phyloP scores from a whole-genome alignment of 2,797 vertebrate genomes.

The Tarsius wallacei region DNA sequence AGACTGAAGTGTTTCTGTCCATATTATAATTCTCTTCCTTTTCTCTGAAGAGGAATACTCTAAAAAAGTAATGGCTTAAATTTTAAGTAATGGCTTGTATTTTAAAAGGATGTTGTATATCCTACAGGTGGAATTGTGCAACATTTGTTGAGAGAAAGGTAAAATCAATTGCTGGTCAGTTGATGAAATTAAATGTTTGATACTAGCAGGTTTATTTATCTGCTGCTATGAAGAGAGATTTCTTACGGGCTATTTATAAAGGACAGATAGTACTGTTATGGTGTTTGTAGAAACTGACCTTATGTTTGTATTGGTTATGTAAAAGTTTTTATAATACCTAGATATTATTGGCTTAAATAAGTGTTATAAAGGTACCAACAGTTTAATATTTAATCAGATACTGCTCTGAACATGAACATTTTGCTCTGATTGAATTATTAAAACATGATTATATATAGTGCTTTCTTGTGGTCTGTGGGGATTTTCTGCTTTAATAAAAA shows the following conservation, averaged over 20 bases:
- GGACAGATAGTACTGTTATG: constrained; percentile 5
- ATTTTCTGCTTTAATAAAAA: constrained; percentile 66
- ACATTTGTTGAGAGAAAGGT: constrained; percentile 65
- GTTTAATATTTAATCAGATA: background rate
- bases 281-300: constrained; percentile 50
- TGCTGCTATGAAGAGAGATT: constrained; percentile 41
- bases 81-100: constrained; percentile 59
- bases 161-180: constrained; percentile 51
- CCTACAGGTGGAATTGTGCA: constrained; percentile 69
- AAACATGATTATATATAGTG: background rate
- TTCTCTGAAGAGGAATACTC: constrained; percentile 35
- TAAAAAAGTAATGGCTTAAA: constrained; percentile 64
- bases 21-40: constrained; percentile 61
- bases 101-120: constrained; percentile 43
- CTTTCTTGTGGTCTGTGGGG: background rate
- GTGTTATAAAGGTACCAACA: background rate
- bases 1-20: constrained; percentile 74
- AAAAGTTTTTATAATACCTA: constrained; percentile 59
- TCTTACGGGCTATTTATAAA: constrained; percentile 70
- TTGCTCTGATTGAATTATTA: constrained; percentile 2
- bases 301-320: constrained; percentile 55
- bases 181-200: constrained; percentile 69
- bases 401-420: constrained; percentile 39
- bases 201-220: constrained; percentile 40
- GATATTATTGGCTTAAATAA: constrained; percentile 41